Base-by-base conservation (phyloP, 2,797 vertebrate genomes). In the Etheostoma perlongum region DNA sequence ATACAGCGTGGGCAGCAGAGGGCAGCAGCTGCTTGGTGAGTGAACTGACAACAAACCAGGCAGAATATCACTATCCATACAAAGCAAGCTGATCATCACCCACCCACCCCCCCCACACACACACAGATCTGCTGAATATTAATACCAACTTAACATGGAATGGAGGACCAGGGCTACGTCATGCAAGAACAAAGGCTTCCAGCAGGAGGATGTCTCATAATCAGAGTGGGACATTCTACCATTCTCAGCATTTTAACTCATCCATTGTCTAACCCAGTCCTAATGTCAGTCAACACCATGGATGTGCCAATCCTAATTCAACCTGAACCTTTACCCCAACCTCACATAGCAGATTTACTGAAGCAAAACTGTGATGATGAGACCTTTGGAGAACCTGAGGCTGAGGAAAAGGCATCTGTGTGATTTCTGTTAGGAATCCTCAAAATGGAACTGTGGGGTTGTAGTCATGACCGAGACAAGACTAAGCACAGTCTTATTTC, bases 91-190 rank as follows among this genome's bases (percentile, higher is more conserved):
- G 65, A 78, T 60, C 23, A 44, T 30, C 30, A 30, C 1, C 30
- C 27, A 23, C 27, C 25, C 25, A 2, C 27, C 27, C 27, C 27
- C 3, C 65, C 74, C 51, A 57, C 58, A 76, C 23, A 62, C 65
- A 67, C 61, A 65, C 51, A 78, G 44, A 85, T 63, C 27, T 70
- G 61, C 69, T 79, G 75, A 85, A 82, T 85, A 86, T 88, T 86
- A 85, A 78, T 72, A 66, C 63, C 60, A 76, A 61, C 83, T 78
- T 66, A 74, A 82, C 77, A 87, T 86, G 82, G 80, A 85, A 89
- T 88, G 85, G 85, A 82, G 84, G 78, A 86, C 78, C 76, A 67
- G 59, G 23, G 67, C 76, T 60, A 74, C 68, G 55, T 85, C 75
- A 78, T 62, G 62, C 69, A 64, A 78, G 80, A 82, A 88, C 77